Evolutionary conservation across 2,113 vertebrate genomes (phyloP), one percentile per base, ranked within the genome.

Genomic region (Chascanopsetta lugubris): DNA sequence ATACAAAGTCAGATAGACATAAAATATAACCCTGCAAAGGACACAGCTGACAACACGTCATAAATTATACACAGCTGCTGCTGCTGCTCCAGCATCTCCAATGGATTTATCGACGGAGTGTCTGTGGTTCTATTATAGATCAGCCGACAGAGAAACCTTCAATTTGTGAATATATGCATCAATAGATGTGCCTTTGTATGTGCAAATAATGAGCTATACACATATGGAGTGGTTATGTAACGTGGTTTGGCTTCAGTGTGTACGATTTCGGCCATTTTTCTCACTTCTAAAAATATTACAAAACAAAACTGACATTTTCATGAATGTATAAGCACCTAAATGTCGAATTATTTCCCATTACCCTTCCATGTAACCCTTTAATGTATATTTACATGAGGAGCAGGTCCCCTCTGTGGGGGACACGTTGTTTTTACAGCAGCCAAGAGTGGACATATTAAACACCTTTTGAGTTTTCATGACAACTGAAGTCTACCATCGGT

Each of bases 1-100:
- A 79, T 50, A 67, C 61, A 79, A 79, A 83, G 68, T 77, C 64
- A 79, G 21, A 72, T 38, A 11, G 45, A 69, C 73, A 66, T 82
- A 82, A 78, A 77, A 74, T 47, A 50, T 3, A 55, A 69, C 72
- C 67, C 54, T 38, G 43, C 32, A 42, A 54, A 80, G 75, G 77
- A 79, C 62, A 64, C 34, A 45, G 63, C 51, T n/a, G 38, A 69
- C 57, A 66, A 13, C 43, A 15, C 49, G 38, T 67, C 57, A 64
- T 82, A 82, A 85, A 83, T 72, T 60, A 11, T 27, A 69, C 4
- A 12, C 6, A 63, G 49, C 45, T 56, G 56, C 51, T 10, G 17
- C 10, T 18, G 42, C 51, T 38, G 9, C 8, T 10, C n/a, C n/a
- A n/a, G n/a, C 21, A 2, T 20, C 42, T 84, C 30, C 30, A 6